Evolutionary conservation across 2,888 invertebrate genomes (phyloP).

Genomic region (Odontomyia ornata): DNA sequence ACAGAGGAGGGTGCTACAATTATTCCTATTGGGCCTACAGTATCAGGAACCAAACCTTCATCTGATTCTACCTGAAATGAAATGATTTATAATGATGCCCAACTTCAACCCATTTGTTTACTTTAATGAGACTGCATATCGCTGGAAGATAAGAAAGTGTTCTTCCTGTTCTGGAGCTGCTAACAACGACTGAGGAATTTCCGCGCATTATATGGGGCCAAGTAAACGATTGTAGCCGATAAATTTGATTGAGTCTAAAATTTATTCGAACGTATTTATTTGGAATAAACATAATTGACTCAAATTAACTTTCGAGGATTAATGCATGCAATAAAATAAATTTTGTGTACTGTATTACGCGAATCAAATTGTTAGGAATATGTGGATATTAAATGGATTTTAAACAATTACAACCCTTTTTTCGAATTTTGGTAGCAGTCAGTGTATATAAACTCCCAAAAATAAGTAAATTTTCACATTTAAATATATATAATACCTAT

Average conservation of each 20-base stretch:
- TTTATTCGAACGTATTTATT: no score
- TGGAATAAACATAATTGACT: no score
- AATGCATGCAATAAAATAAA: no score
- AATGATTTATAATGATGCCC: not conserved
- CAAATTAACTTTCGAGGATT: no score
- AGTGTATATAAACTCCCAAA: no score
- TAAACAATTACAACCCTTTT: no score
- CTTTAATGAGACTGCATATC: conserved; percentile 69
- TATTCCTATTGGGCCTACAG: conserved; percentile 71
- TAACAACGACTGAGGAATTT: conserved; percentile 72
- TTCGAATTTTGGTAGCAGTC: no score
- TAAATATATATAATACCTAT: no score
- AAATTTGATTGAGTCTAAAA: conserved; percentile 54
- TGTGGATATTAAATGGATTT: no score
- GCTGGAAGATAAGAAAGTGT: conserved; percentile 77
- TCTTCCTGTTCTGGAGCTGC: conserved; percentile 71
- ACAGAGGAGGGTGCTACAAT: conserved; percentile 73
- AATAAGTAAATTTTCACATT: no score
- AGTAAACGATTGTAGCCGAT: conserved; percentile 70
- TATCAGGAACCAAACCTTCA: conserved; percentile 56
- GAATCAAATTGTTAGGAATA: no score
- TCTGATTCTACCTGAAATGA: conserved; percentile 60
- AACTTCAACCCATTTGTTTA: not conserved
- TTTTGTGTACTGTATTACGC: no score
- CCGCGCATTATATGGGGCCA: conserved; percentile 77